Percentiles rank a stretch among this genome's conserved stretches.
These are phyloP conservation scores for Metaphire vulgaris DNA, from an alignment of 1,140 invertebrate species.

Conservation along the genomic window DNA sequence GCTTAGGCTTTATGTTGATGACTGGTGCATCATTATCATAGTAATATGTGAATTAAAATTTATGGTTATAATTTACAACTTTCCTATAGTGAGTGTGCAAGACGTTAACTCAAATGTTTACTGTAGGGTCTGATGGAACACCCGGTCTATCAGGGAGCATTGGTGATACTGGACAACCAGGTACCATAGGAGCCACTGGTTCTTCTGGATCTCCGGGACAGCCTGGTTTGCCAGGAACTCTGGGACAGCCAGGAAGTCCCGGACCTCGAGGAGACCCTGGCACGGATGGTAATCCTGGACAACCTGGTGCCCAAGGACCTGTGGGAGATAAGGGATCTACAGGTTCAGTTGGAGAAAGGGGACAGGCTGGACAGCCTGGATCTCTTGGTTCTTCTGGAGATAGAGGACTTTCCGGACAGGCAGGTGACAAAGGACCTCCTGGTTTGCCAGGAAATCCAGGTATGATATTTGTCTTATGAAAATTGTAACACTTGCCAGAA, in stretches of 20 bases:
- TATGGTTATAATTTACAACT: no score
- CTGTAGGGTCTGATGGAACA: neutral
- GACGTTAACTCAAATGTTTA: no score
- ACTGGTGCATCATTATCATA: no score
- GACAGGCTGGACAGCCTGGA: slow-evolving; percentile 6
- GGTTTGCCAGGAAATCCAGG: slow-evolving; percentile 18
- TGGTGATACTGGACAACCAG: slow-evolving; percentile 18
- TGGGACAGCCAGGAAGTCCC: neutral
- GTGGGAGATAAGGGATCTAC: slow-evolving; percentile 20
- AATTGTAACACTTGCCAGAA: no score
- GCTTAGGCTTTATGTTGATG: no score
- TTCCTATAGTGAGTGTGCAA: no score
- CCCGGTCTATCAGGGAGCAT: slow-evolving; percentile 11
- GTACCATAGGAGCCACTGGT: slow-evolving; percentile 8
- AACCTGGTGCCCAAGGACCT: slow-evolving; percentile 9
- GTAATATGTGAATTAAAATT: no score
- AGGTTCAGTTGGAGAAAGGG: slow-evolving; percentile 11
- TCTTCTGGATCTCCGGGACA: neutral
- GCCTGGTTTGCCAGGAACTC: neutral
- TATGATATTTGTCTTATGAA: no score
- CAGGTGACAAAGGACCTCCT: slow-evolving; percentile 10
- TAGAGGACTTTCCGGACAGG: slow-evolving; percentile 3
- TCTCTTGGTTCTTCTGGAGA: slow-evolving; percentile 9
- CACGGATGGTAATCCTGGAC: slow-evolving; percentile 10
- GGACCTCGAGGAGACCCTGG: slow-evolving; percentile 20